phyloP scores from a whole-genome alignment of 2,888 invertebrate species.

The Pilophorus perplexus region DNA sequence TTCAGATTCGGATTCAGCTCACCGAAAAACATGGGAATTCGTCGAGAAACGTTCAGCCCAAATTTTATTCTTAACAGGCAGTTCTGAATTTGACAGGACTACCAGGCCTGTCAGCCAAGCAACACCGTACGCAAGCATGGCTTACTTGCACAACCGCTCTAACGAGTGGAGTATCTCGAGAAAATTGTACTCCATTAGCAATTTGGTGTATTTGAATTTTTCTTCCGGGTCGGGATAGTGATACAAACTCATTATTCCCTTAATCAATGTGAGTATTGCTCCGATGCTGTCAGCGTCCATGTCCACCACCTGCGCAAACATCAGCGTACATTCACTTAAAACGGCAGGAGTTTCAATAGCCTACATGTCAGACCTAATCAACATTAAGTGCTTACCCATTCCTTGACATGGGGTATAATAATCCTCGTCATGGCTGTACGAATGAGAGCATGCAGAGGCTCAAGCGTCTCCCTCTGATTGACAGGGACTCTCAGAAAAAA shows the following conservation, averaged over 20 bases:
- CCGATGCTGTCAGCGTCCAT: not conserved
- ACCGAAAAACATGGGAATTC: too few relatives aligned
- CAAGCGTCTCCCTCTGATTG: not conserved
- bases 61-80: too few relatives aligned
- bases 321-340: too few relatives aligned
- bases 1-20: too few relatives aligned
- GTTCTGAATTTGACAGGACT: too few relatives aligned
- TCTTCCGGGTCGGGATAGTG: not conserved
- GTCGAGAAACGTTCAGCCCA: too few relatives aligned
- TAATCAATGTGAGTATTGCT: constrained; percentile 1
- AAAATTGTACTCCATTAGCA: constrained; percentile 3
- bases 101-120: too few relatives aligned
- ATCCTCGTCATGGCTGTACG: constrained; percentile 9
- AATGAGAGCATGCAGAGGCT: constrained; percentile 8
- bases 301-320: not conserved
- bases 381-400: constrained; percentile 8
- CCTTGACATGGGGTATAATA: constrained; percentile 2
- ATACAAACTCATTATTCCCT: constrained; percentile 19
- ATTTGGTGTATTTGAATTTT: constrained; percentile 11
- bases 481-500: not conserved
- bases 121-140: too few relatives aligned
- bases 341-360: too few relatives aligned
- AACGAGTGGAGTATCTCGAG: not conserved
- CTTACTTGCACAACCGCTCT: not conserved
- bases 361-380: too few relatives aligned